Evolutionary conservation across 2,113 vertebrate species (phyloP).

Genomic region (Siphamia tubifer): DNA sequence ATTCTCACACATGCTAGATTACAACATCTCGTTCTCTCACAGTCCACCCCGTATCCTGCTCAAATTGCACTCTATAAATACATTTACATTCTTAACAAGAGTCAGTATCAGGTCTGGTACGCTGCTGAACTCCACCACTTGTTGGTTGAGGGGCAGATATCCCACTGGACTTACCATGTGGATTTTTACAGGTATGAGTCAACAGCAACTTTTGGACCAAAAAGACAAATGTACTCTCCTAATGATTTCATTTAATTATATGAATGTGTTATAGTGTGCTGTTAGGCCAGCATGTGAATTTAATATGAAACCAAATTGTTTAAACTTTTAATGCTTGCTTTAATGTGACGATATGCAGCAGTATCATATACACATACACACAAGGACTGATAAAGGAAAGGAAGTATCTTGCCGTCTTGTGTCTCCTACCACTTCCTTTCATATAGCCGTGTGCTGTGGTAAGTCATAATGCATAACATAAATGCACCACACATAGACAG

Average conservation of each 20-base stretch:
- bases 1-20: constrained; percentile 42
- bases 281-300: background rate
- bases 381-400: constrained; percentile 53
- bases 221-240: no score
- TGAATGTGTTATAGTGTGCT: background rate
- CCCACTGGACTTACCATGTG: background rate
- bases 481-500: constrained; percentile 63
- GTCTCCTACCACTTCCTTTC: constrained; percentile 81
- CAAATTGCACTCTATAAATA: constrained; percentile 69
- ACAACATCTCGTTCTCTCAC: constrained; percentile 37
- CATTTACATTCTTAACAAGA: constrained; percentile 51
- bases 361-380: constrained; percentile 5
- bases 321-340: background rate
- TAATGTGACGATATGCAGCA: constrained; percentile 29
- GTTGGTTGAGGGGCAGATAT: constrained; percentile 52
- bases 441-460: constrained; percentile 72
- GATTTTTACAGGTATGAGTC: background rate
- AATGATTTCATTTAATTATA: background rate
- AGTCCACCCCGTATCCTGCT: constrained; percentile 42
- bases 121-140: constrained; percentile 50
- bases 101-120: constrained; percentile 41
- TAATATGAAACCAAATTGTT: background rate
- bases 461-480: constrained; percentile 75
- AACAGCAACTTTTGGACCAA: background rate
- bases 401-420: constrained; percentile 58